Conservation (phyloP, 2,113 vertebrate species). For the Osmerus mordax region DNA sequence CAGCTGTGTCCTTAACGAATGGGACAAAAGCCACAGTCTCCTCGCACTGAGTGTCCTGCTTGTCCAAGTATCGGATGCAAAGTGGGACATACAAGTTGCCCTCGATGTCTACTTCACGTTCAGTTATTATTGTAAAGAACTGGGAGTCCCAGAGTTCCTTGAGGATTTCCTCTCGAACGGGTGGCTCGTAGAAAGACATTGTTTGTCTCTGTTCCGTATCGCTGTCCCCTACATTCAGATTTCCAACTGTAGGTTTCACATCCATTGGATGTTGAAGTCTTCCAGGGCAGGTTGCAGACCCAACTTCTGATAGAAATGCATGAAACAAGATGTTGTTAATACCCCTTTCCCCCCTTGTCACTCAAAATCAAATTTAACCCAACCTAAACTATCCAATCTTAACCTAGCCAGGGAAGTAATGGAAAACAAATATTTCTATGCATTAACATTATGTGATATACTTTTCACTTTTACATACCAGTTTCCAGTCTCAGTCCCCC, state of each 20-base stretch:
- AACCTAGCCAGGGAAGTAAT: too few relatives aligned
- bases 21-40: slow-evolving; percentile 73
- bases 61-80: slow-evolving; percentile 71
- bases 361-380: too few relatives aligned
- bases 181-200: slow-evolving; percentile 64
- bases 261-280: too few relatives aligned
- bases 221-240: background rate
- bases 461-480: slow-evolving; percentile 55
- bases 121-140: slow-evolving; percentile 72
- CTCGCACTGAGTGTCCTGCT: slow-evolving; percentile 69
- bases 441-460: background rate
- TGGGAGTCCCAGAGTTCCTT: slow-evolving; percentile 72
- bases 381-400: too few relatives aligned
- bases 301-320: too few relatives aligned
- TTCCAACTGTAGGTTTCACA: background rate
- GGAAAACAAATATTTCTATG: too few relatives aligned
- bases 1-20: slow-evolving; percentile 43
- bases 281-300: too few relatives aligned
- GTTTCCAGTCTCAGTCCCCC: slow-evolving; percentile 53
- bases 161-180: slow-evolving; percentile 66
- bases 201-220: slow-evolving; percentile 30
- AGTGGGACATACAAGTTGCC: slow-evolving; percentile 68
- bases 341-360: too few relatives aligned
- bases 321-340: too few relatives aligned
- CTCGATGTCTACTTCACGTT: slow-evolving; percentile 62